These are phyloP conservation scores for Sphenopsis melanotis DNA, from an alignment of 2,797 vertebrate species.

Conservation along the genomic window DNA sequence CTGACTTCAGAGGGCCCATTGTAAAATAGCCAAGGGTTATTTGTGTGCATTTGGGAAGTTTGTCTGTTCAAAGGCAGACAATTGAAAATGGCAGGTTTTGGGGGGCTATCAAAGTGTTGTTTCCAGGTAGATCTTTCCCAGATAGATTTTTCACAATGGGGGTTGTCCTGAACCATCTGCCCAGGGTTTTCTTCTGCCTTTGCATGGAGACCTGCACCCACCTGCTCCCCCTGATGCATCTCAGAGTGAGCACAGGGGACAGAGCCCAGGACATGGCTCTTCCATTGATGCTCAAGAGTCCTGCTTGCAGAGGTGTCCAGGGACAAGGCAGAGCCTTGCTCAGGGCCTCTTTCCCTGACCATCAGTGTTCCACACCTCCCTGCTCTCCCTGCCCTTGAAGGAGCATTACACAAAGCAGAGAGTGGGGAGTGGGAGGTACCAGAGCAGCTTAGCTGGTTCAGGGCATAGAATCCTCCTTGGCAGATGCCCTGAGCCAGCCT, in stretches of 20 bases:
- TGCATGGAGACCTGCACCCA: neutral
- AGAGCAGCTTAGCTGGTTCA: neutral
- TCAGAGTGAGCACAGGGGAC: neutral
- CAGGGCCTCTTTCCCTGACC: neutral
- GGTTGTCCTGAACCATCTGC: neutral
- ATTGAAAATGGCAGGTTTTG: accelerated
- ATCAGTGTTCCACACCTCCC: neutral
- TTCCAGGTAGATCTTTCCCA: neutral
- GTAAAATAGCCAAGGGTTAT: neutral
- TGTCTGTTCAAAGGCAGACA: neutral
- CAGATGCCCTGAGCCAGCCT: neutral
- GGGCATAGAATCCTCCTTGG: neutral
- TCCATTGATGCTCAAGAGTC: neutral
- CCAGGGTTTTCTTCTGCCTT: neutral
- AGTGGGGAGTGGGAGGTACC: neutral
- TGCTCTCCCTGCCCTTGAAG: neutral
- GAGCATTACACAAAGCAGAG: neutral
- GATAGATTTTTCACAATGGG: accelerated
- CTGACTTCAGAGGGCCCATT: neutral
- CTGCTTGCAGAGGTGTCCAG: neutral
- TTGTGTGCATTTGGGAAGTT: neutral
- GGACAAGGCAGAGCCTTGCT: neutral
- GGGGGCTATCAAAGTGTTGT: neutral
- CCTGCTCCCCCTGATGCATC: neutral
- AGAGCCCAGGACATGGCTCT: neutral